Base-by-base conservation (phyloP, 2,888 invertebrate genomes). In the Cerastoderma edule region DNA sequence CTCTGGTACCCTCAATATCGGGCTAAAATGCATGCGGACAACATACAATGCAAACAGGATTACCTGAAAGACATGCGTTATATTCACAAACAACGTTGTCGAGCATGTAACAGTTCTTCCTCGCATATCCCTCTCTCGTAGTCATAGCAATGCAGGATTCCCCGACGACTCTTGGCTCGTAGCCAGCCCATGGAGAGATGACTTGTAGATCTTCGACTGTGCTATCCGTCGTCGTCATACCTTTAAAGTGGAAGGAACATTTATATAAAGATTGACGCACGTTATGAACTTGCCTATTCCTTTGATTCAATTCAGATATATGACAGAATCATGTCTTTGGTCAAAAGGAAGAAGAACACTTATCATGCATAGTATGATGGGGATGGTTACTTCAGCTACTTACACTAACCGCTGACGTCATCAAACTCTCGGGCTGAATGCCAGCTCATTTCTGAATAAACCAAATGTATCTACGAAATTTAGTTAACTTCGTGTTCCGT, bases 81-180 rank as follows among this genome's bases (percentile, higher is more conserved):
- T 60, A 60, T 13, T 60, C 39, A 39, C 60, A 60, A n/a, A 60
- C 60, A 39, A 60, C 35, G 39, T 39, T 39, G 22, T 60, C 39
- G 39, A 35, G 22, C 22, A 39, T 33, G 19, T 22, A 22, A 39
- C 60, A 60, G 24, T 60, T 19, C 33, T 39, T 10, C 22, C 35
- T 39, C 3, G 24, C n/a, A 16, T 22, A 35, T 8, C 60, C 60
- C 24, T 39, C 27, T 22, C 16, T 22, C 39, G 13, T 60, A n/a
- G 35, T 24, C 60, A 60, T 60, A 3, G 5, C 10, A 19, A 60
- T 39, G 39, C 60, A 60, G 24, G n/a, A 22, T 5, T 39, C 60
- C 10, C 4, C 27, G 19, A 24, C 24, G 35, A 39, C 60, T 22
- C 27, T 39, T 4, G 60, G 60, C 39, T 60, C 60, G 39, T 60